Evolutionary conservation across 1,140 invertebrate genomes (phyloP).

Genomic region (Drepana arcuata): DNA sequence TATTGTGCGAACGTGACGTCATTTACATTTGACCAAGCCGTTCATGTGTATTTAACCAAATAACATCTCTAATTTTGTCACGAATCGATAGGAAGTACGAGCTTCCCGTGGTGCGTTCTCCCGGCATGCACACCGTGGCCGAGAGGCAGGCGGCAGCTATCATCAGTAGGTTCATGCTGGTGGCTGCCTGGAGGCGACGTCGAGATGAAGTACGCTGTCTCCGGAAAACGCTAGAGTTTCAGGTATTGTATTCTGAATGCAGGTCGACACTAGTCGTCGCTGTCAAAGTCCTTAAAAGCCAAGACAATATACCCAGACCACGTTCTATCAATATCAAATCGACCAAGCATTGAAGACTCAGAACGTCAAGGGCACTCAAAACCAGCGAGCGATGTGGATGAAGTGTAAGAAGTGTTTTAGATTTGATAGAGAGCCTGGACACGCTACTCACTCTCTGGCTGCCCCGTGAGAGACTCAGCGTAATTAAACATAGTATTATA

Average conservation of each 20-base stretch:
- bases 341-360: too few species aligned
- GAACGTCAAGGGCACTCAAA: too few species aligned
- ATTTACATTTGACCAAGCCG: neutral
- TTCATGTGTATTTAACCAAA: neutral
- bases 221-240: slow-evolving; percentile 55
- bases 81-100: neutral
- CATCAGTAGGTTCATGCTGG: slow-evolving; percentile 64
- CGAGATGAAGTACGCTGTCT: slow-evolving; percentile 67
- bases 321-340: too few species aligned
- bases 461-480: too few species aligned
- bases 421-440: too few species aligned
- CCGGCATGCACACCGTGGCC: slow-evolving; percentile 9
- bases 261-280: too few species aligned
- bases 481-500: too few species aligned
- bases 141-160: slow-evolving; percentile 53
- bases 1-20: slow-evolving; percentile 1
- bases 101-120: slow-evolving; percentile 11
- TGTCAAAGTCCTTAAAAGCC: too few species aligned
- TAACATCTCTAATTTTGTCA: neutral
- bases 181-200: slow-evolving; percentile 72
- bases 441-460: too few species aligned
- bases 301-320: too few species aligned
- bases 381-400: too few species aligned
- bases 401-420: too few species aligned
- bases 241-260: slow-evolving; percentile 31